Conservation (phyloP, 2,797 vertebrate genomes). For the Mus caroli region DNA sequence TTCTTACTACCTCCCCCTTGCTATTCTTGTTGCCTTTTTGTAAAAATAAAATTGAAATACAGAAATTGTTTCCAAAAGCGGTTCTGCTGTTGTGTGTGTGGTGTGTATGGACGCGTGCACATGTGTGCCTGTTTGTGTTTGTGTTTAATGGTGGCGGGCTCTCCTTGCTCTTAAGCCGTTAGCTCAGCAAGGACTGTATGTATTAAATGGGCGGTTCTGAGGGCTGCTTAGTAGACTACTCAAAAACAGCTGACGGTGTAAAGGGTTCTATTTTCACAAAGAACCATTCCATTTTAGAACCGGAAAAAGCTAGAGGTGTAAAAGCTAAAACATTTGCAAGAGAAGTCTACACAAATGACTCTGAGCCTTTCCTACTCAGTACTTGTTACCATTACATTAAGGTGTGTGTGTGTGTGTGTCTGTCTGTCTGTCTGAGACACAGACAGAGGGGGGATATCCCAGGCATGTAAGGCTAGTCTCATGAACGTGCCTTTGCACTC, state of each 20-base stretch:
- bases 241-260: background rate
- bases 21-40: constrained; percentile 46
- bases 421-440: background rate
- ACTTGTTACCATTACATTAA: background rate
- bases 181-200: background rate
- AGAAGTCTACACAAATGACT: background rate
- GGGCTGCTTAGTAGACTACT: background rate
- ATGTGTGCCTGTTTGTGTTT: background rate
- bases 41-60: constrained; percentile 61
- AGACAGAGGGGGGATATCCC: background rate
- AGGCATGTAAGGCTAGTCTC: background rate
- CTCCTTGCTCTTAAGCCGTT: background rate
- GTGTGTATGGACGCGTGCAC: background rate
- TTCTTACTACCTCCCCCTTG: constrained; percentile 1
- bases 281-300: background rate
- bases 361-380: background rate
- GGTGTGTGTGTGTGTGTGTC: background rate
- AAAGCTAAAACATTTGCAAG: constrained; percentile 7
- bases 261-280: constrained; percentile 21
- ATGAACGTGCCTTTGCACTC: background rate
- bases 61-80: constrained; percentile 27
- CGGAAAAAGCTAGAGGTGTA: background rate
- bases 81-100: background rate
- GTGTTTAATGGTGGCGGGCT: background rate
- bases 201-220: background rate